Evolutionary conservation across 2,888 invertebrate genomes (phyloP).

Genomic region (Lycaena phlaeas): DNA sequence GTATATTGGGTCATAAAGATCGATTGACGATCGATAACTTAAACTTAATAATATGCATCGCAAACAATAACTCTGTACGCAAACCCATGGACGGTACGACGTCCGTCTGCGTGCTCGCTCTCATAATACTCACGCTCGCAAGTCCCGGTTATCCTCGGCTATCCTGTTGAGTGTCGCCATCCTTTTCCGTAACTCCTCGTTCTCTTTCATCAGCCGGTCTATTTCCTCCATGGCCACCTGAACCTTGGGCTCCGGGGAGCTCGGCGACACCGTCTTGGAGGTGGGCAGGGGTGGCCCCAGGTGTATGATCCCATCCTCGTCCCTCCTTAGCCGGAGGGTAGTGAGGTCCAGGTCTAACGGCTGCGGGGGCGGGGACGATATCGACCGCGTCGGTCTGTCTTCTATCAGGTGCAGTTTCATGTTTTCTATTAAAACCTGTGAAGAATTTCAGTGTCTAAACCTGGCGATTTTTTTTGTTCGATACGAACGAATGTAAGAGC

Average conservation of each 20-base stretch:
- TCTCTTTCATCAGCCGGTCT: conserved; percentile 49
- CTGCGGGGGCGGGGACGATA: conserved; percentile 85
- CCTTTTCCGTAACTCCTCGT: conserved; percentile 63
- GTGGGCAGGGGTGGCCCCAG: conserved; percentile 73
- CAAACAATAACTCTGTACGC: too few species aligned
- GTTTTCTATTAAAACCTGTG: conserved; percentile 81
- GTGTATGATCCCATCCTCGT: conserved; percentile 81
- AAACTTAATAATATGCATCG: too few species aligned
- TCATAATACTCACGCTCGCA: conserved; percentile 68
- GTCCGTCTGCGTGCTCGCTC: too few species aligned
- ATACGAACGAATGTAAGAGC: too few species aligned
- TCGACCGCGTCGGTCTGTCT: conserved; percentile 85
- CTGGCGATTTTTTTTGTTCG: too few species aligned
- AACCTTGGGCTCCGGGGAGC: conserved; percentile 56
- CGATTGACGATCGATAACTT: too few species aligned
- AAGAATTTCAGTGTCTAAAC: background rate
- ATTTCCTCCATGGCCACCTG: conserved; percentile 50
- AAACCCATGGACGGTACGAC: too few species aligned
- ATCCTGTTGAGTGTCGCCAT: conserved; percentile 62
- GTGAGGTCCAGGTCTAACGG: conserved; percentile 84
- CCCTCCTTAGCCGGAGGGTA: conserved; percentile 79
- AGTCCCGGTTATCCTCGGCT: conserved; percentile 67
- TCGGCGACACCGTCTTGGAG: conserved; percentile 38
- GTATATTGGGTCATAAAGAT: too few species aligned
- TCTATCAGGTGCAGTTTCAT: conserved; percentile 84